phyloP scores from a whole-genome alignment of 2,797 vertebrate species.

The Spinibarbus caldwelli region DNA sequence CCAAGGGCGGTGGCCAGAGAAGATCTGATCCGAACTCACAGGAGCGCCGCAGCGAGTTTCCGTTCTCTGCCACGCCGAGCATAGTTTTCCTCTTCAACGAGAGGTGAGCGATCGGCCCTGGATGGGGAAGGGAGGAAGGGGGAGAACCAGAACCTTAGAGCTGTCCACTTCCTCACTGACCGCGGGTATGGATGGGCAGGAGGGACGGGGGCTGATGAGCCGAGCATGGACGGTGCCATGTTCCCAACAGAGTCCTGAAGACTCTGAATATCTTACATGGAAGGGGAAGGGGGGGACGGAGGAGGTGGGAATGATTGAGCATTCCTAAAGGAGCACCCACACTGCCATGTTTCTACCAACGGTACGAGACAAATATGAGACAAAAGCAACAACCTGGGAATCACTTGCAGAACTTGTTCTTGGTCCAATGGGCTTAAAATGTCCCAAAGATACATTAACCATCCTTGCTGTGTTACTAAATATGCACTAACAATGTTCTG shows the following conservation, averaged over 20 bases:
- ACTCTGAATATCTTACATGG: slow-evolving; percentile 28
- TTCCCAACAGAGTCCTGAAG: slow-evolving; percentile 18
- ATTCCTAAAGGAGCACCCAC: slow-evolving; percentile 31
- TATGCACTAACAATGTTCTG: slow-evolving; percentile 1
- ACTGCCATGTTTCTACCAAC: slow-evolving; percentile 44
- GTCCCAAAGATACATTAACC: too few species aligned
- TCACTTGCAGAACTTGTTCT: not conserved
- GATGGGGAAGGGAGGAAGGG: slow-evolving; percentile 48
- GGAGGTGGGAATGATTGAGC: slow-evolving; percentile 37
- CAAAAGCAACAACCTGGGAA: slow-evolving; percentile 14
- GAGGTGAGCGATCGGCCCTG: slow-evolving; percentile 74
- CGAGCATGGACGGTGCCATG: slow-evolving; percentile 39
- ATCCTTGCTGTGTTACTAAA: not conserved
- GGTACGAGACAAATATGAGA: not conserved
- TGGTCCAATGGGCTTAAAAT: not conserved
- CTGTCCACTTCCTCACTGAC: slow-evolving; percentile 28
- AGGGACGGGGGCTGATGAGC: slow-evolving; percentile 33
- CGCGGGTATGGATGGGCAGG: slow-evolving; percentile 30
- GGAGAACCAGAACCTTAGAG: slow-evolving; percentile 65
- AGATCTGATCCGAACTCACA: slow-evolving; percentile 85
- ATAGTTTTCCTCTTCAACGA: slow-evolving; percentile 83
- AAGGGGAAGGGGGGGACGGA: not conserved
- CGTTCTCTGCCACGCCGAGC: slow-evolving; percentile 80
- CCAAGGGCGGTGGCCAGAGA: slow-evolving; percentile 82
- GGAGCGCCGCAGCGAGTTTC: slow-evolving; percentile 81